These are phyloP conservation scores for Actinia equina DNA, from an alignment of 64 coral and sea anemone genomes.

Conservation along the genomic window DNA sequence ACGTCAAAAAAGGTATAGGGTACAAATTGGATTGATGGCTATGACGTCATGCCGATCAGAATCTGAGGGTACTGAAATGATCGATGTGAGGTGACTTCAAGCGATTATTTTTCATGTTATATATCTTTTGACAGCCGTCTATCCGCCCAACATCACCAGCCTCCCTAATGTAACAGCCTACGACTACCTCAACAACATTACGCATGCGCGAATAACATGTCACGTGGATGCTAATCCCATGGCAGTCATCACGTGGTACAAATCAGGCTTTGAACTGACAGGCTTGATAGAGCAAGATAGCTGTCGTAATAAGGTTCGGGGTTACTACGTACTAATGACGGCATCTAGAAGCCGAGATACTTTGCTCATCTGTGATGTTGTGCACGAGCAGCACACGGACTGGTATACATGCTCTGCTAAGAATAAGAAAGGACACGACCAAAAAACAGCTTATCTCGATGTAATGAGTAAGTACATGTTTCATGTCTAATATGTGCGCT, in stretches of 20 bases:
- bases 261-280: not conserved
- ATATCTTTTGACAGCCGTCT: constrained; percentile 6
- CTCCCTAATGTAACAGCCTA: constrained; percentile 4
- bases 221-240: constrained; percentile 14
- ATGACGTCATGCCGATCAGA: no score
- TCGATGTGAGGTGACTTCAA: no score
- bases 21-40: no score
- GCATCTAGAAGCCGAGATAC: not conserved
- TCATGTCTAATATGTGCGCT: no score
- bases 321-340: not conserved
- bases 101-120: not conserved
- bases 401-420: constrained; percentile 50
- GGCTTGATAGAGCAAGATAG: not conserved
- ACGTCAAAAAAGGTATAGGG: no score
- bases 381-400: constrained; percentile 32
- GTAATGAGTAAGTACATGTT: constrained; percentile 55
- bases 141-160: constrained; percentile 10
- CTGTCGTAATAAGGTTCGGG: not conserved
- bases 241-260: constrained; percentile 12
- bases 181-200: not conserved
- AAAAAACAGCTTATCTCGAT: constrained; percentile 34
- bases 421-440: constrained; percentile 42
- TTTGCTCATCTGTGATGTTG: constrained; percentile 32
- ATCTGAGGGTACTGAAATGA: no score
- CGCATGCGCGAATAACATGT: not conserved